phyloP scores from a whole-genome alignment of 2,888 invertebrate genomes.

The Hemistola chrysoprasaria region DNA sequence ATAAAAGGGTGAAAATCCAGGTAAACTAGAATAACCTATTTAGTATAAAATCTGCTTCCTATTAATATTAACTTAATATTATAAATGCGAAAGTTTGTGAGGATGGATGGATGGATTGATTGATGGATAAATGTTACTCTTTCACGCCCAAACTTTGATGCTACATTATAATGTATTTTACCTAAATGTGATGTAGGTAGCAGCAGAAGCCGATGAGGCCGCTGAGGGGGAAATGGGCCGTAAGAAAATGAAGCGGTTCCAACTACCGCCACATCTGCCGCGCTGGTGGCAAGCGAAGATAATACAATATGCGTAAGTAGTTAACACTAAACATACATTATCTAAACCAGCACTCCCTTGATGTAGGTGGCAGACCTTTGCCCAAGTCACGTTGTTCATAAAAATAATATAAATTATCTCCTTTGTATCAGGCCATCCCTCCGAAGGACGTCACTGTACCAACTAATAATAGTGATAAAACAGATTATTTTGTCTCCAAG shows the following conservation, averaged over 20 bases:
- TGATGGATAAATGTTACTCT: too few relatives aligned
- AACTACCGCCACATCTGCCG: slow-evolving; percentile 61
- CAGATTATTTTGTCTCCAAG: slow-evolving; percentile 3
- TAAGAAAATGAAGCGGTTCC: slow-evolving; percentile 71
- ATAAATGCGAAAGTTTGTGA: too few relatives aligned
- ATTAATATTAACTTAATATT: too few relatives aligned
- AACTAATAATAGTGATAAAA: slow-evolving; percentile 14
- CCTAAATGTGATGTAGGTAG: slow-evolving; percentile 57
- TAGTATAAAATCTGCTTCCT: too few relatives aligned
- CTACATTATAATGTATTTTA: too few relatives aligned
- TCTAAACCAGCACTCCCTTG: too few relatives aligned
- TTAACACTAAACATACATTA: too few relatives aligned
- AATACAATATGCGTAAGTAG: slow-evolving; percentile 75
- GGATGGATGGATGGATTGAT: too few relatives aligned
- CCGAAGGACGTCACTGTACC: slow-evolving; percentile 9
- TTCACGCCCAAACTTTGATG: too few relatives aligned
- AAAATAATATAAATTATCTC: not conserved
- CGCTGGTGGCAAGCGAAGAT: slow-evolving; percentile 77
- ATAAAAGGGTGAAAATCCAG: slow-evolving; percentile 66
- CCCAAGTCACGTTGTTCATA: too few relatives aligned
- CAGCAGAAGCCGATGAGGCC: slow-evolving; percentile 58
- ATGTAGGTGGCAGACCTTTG: too few relatives aligned
- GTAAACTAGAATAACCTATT: too few relatives aligned
- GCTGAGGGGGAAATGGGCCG: slow-evolving; percentile 54
- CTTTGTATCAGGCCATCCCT: not conserved